phyloP scores from a whole-genome alignment of 92 coral and sea anemone species.

The Pocillopora meandrina region DNA sequence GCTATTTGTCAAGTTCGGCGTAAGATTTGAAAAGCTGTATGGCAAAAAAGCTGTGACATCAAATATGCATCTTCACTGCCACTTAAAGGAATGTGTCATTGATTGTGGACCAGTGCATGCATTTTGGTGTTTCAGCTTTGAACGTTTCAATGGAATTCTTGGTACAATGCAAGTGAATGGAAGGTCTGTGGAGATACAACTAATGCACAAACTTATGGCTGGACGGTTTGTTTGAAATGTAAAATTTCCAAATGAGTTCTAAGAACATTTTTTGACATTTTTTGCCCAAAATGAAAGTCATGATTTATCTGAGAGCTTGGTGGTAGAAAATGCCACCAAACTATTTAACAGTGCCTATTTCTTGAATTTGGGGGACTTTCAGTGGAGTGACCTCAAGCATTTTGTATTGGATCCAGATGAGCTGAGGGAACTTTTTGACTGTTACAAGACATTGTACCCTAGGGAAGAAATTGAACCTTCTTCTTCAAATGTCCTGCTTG shows the following conservation, averaged over 20 bases:
- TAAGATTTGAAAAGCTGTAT: constrained; percentile 50
- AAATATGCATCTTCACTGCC: constrained; percentile 77
- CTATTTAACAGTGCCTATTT: constrained; percentile 16
- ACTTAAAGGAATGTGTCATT: constrained; percentile 61
- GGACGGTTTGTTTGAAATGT: constrained; percentile 9
- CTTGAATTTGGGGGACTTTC: background rate
- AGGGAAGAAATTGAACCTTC: background rate
- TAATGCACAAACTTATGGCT: constrained; percentile 51
- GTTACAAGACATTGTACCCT: constrained; percentile 22
- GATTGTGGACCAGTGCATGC: constrained; percentile 76
- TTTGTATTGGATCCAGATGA: constrained; percentile 30
- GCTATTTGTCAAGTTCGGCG: constrained; percentile 55
- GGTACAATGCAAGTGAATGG: constrained; percentile 45
- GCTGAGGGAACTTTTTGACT: background rate
- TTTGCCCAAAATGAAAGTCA: background rate
- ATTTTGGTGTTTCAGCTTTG: constrained; percentile 30
- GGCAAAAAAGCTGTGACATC: constrained; percentile 61
- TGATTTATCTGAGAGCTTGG: constrained; percentile 8
- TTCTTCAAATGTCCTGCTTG: constrained; percentile 25
- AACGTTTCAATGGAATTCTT: constrained; percentile 47
- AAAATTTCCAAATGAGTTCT: background rate
- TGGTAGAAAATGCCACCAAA: constrained; percentile 23
- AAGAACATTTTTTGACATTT: constrained; percentile 24
- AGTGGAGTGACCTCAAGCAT: constrained; percentile 36
- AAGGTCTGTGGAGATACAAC: constrained; percentile 46